phyloP scores from a whole-genome alignment of 2,113 vertebrate genomes.

The Chaetodon trifascialis region DNA sequence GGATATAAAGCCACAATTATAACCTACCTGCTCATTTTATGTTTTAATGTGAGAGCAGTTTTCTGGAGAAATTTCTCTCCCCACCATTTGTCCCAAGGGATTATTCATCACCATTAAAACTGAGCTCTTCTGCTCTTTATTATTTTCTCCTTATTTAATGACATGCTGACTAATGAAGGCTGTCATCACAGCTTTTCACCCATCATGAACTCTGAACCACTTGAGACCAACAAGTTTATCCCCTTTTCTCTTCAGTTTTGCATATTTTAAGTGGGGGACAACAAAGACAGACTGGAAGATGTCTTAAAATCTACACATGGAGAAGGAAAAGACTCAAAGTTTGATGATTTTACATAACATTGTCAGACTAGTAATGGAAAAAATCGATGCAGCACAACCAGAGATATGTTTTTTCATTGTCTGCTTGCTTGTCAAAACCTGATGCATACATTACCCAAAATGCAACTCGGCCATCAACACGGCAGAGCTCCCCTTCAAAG shows the following conservation, averaged over 20 bases:
- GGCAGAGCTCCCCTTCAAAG: neutral
- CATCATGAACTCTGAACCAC: slow-evolving; percentile 39
- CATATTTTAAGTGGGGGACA: neutral
- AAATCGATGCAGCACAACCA: neutral
- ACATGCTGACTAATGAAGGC: slow-evolving; percentile 69
- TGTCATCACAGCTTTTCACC: slow-evolving; percentile 59
- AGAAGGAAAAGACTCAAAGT: too few relatives aligned
- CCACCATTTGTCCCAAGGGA: slow-evolving; percentile 40
- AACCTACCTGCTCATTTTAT: slow-evolving; percentile 28
- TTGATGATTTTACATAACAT: neutral
- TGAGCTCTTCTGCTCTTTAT: slow-evolving; percentile 47
- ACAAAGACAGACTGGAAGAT: neutral
- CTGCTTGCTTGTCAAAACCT: neutral
- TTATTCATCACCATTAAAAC: slow-evolving; percentile 67
- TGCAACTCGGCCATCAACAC: neutral
- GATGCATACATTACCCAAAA: neutral
- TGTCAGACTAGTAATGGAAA: neutral
- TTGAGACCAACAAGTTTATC: slow-evolving; percentile 29
- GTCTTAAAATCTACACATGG: neutral
- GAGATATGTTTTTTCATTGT: neutral
- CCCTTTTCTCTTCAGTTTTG: neutral
- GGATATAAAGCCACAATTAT: slow-evolving; percentile 22
- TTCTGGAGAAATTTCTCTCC: slow-evolving; percentile 22
- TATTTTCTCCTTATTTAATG: slow-evolving; percentile 52
- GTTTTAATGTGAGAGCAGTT: slow-evolving; percentile 23